Conservation (phyloP, 2,888 invertebrate genomes). For the Chironomus riparius region DNA sequence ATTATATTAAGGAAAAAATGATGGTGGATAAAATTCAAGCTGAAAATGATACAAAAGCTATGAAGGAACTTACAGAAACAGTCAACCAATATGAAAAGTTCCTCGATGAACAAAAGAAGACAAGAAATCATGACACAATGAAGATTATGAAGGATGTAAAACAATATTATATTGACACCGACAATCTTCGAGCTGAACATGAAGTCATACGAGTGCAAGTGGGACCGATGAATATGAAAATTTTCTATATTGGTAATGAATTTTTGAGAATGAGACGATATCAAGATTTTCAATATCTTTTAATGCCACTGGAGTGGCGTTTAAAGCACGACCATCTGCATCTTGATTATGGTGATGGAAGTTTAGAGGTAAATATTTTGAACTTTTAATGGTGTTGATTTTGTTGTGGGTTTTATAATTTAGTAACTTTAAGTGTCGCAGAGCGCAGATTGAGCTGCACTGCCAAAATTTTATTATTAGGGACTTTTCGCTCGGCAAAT, state of each 20-base stretch:
- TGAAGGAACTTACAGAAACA: background rate
- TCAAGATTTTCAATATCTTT: conserved; percentile 4
- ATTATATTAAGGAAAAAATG: conserved; percentile 33
- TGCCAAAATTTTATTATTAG: no score
- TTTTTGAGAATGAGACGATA: background rate
- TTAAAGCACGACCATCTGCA: background rate
- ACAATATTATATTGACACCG: background rate
- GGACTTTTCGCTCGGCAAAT: no score
- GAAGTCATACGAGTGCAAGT: background rate
- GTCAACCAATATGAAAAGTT: background rate
- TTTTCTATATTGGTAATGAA: background rate
- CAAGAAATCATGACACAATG: background rate
- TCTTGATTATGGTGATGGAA: background rate
- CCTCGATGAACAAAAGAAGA: background rate
- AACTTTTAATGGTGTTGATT: no score
- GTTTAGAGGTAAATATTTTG: background rate
- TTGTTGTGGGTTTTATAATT: no score
- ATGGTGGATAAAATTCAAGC: background rate
- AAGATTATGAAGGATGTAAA: background rate
- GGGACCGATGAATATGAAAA: background rate
- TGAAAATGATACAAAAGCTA: background rate
- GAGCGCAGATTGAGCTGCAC: no score
- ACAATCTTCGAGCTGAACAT: background rate
- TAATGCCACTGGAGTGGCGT: conserved; percentile 3
- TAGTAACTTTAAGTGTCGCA: no score